Percentiles rank a stretch among this genome's conserved stretches.
Conservation (phyloP, 1,140 invertebrate species). For the Steinernema khuongi region DNA sequence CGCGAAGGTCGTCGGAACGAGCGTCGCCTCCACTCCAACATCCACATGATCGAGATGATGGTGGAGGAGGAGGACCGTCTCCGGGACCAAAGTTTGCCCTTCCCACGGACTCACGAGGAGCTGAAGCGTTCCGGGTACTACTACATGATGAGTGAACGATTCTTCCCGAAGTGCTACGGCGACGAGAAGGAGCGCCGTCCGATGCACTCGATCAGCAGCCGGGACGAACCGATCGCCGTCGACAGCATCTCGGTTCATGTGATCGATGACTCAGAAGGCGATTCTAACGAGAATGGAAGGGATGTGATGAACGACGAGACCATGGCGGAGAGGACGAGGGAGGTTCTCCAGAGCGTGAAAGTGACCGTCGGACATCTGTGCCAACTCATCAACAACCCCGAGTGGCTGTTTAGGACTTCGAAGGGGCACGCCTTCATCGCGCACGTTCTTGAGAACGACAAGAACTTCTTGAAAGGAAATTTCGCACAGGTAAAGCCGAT, state of each 20-base stretch:
- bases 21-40: slow-evolving; percentile 1
- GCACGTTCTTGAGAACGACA: background rate
- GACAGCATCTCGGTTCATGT: background rate
- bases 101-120: background rate
- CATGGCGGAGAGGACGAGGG: slow-evolving; percentile 5
- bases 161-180: slow-evolving; percentile 1
- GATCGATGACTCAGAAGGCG: background rate
- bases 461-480: slow-evolving; percentile 1
- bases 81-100: background rate
- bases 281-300: background rate
- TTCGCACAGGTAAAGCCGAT: slow-evolving; percentile 11
- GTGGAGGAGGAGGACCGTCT: slow-evolving; percentile 1
- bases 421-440: slow-evolving; percentile 6
- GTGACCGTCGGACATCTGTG: background rate
- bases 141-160: slow-evolving; percentile 5
- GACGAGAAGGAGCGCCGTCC: background rate
- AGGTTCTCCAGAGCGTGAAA: background rate
- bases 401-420: background rate
- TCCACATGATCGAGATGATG: slow-evolving; percentile 16
- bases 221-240: background rate
- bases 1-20: slow-evolving; percentile 7
- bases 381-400: slow-evolving; percentile 7
- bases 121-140: slow-evolving; percentile 4
- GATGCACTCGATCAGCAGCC: background rate
- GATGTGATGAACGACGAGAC: background rate